These are phyloP conservation scores for Pangasius sanitwongsei DNA, from an alignment of 2,797 vertebrate genomes.

Conservation along the genomic window DNA sequence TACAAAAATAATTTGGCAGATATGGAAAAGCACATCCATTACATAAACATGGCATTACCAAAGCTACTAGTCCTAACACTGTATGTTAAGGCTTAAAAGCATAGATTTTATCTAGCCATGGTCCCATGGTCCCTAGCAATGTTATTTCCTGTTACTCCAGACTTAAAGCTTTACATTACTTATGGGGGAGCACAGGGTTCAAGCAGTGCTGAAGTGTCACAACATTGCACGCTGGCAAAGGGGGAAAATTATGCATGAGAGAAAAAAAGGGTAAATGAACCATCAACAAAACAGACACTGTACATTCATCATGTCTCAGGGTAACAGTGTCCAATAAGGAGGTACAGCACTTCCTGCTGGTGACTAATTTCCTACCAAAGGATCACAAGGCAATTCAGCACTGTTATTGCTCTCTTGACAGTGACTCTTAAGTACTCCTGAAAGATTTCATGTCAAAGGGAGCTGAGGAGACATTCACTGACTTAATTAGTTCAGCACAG, in stretches of 20 bases:
- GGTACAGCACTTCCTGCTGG: not conserved
- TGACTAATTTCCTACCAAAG: slow-evolving; percentile 6
- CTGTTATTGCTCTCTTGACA: not conserved
- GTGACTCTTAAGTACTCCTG: slow-evolving; percentile 3
- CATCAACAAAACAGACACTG: not conserved
- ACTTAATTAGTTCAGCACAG: not conserved
- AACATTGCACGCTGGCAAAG: not conserved
- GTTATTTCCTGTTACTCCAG: not conserved
- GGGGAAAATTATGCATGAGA: not conserved
- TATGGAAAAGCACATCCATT: not conserved
- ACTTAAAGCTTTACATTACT: not conserved
- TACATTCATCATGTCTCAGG: not conserved
- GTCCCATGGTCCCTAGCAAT: not conserved
- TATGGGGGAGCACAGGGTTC: not conserved
- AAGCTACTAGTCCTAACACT: not conserved
- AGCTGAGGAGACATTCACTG: not conserved
- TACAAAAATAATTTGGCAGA: slow-evolving; percentile 3
- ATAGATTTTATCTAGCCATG: not conserved
- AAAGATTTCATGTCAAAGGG: not conserved
- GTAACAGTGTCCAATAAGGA: not conserved
- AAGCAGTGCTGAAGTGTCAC: not conserved
- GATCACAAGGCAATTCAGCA: not conserved
- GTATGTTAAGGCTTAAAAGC: not conserved
- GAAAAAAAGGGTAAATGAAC: not conserved
- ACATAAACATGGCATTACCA: not conserved